phyloP scores from a whole-genome alignment of 2,797 vertebrate species.

The Pelobates cultripes region DNA sequence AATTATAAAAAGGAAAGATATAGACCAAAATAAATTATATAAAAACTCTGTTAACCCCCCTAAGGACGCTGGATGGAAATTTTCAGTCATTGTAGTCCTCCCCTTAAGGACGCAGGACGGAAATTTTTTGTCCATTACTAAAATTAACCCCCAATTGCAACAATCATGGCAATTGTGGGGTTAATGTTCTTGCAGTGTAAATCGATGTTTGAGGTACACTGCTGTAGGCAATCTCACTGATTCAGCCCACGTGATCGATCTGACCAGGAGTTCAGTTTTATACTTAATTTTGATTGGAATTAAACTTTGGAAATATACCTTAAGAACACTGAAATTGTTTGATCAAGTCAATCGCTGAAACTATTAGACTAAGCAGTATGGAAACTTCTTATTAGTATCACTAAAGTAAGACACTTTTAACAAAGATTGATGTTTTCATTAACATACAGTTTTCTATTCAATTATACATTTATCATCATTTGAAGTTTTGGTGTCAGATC shows the following conservation, averaged over 20 bases:
- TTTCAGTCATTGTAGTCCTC: too few relatives aligned
- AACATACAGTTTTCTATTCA: constrained; percentile 45
- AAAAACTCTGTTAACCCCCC: too few relatives aligned
- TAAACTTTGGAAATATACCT: background rate
- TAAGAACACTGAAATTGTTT: constrained; percentile 23
- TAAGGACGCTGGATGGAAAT: too few relatives aligned
- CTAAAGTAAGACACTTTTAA: constrained; percentile 36
- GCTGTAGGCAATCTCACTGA: background rate
- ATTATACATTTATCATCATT: constrained; percentile 52
- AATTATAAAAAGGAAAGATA: too few relatives aligned
- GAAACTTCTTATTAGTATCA: constrained; percentile 29
- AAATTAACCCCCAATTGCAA: too few relatives aligned
- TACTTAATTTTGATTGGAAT: background rate
- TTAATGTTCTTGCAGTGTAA: too few relatives aligned
- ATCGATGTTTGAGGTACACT: too few relatives aligned
- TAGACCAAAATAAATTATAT: too few relatives aligned
- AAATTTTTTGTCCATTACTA: too few relatives aligned
- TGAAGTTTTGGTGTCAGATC: constrained; percentile 45
- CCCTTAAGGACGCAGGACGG: too few relatives aligned
- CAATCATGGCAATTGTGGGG: too few relatives aligned
- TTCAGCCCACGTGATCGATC: too few relatives aligned
- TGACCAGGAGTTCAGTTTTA: background rate
- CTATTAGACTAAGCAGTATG: constrained; percentile 36
- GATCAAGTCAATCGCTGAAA: constrained; percentile 34
- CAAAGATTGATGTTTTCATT: constrained; percentile 46